phyloP scores from a whole-genome alignment of 2,888 invertebrate genomes.

The Tyria jacobaeae region DNA sequence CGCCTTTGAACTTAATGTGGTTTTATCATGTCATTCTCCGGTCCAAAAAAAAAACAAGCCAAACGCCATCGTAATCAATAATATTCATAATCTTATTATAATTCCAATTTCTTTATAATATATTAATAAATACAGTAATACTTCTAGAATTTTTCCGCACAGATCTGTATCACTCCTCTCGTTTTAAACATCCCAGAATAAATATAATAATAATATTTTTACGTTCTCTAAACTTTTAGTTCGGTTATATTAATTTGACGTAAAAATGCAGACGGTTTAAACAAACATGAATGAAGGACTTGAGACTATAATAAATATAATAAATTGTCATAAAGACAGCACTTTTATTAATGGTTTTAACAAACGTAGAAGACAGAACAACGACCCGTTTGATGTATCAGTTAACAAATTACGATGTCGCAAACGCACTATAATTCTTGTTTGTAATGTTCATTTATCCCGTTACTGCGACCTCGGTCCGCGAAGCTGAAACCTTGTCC shows the following conservation, averaged over 20 bases:
- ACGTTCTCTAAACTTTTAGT: background rate
- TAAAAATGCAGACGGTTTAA: slow-evolving; percentile 16
- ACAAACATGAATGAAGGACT: slow-evolving; percentile 34
- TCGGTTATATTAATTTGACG: slow-evolving; percentile 6
- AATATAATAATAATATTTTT: background rate
- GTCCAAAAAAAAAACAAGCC: background rate
- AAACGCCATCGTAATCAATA: background rate
- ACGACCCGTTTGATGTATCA: slow-evolving; percentile 39
- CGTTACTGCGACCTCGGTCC: slow-evolving; percentile 41
- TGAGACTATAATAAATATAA: slow-evolving; percentile 15
- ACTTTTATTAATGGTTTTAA: slow-evolving; percentile 28
- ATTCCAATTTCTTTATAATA: background rate
- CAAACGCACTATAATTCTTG: slow-evolving; percentile 41
- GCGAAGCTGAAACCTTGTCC: slow-evolving; percentile 45
- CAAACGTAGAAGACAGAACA: slow-evolving; percentile 32
- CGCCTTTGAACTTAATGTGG: too few species aligned
- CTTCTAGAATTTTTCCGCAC: background rate
- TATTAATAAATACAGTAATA: background rate
- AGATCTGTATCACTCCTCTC: background rate
- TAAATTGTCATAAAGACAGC: slow-evolving; percentile 17
- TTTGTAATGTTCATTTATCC: slow-evolving; percentile 37
- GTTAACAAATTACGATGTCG: slow-evolving; percentile 44
- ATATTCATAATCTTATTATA: background rate
- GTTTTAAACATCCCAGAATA: background rate
- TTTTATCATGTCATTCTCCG: too few species aligned